Conservation (phyloP, 2,888 invertebrate species). For the Liopterus haemorrhoidalis region DNA sequence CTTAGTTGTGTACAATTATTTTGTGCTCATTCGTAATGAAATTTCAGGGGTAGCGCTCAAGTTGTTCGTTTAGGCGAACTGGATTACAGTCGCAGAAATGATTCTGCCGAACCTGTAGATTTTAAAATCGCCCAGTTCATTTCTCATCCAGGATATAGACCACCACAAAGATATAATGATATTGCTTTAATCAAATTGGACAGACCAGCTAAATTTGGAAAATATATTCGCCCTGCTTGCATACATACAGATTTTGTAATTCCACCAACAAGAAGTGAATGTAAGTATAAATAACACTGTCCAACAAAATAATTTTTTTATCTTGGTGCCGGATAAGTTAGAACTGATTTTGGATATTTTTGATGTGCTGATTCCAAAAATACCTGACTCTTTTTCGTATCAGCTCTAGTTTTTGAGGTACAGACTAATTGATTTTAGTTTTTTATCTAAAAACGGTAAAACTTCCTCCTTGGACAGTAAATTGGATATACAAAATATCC, state of each 20-base stretch:
- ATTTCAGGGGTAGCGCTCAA: conserved; percentile 39
- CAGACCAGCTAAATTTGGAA: conserved; percentile 37
- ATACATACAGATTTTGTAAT: conserved; percentile 43
- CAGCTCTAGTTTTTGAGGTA: too few species aligned
- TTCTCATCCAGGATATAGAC: conserved; percentile 43
- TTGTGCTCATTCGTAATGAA: not conserved
- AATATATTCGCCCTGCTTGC: conserved; percentile 55
- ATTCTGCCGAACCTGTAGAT: conserved; percentile 37
- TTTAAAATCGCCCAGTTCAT: conserved; percentile 39
- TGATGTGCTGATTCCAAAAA: too few species aligned
- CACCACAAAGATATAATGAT: conserved; percentile 44
- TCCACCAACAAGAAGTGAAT: conserved; percentile 26
- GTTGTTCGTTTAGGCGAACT: conserved; percentile 48
- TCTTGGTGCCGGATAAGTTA: too few species aligned
- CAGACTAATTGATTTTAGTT: too few species aligned
- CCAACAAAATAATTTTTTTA: too few species aligned
- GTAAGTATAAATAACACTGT: too few species aligned
- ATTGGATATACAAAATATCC: too few species aligned
- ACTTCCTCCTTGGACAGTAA: too few species aligned
- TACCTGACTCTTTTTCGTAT: too few species aligned
- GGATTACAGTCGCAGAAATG: conserved; percentile 38
- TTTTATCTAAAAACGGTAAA: too few species aligned
- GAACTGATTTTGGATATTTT: too few species aligned
- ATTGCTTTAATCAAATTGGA: conserved; percentile 45
- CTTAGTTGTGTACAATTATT: too few species aligned